Conservation (phyloP, 2,113 vertebrate genomes). For the Periophthalmus modestus region DNA sequence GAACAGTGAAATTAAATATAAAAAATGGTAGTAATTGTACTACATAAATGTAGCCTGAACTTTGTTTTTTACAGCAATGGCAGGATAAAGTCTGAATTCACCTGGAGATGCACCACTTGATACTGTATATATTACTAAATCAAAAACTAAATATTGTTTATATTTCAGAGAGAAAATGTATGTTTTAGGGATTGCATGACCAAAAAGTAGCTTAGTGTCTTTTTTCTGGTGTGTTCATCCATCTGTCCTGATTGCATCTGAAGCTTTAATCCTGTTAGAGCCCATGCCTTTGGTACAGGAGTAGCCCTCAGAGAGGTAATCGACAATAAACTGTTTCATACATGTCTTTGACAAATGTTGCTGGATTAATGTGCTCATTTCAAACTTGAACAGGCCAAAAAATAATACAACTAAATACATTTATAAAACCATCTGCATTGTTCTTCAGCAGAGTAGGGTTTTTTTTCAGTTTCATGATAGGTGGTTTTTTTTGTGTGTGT, state of each 20-base stretch:
- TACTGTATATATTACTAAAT: neutral
- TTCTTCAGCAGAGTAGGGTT: too few relatives aligned
- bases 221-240: slow-evolving; percentile 34
- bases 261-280: slow-evolving; percentile 69
- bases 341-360: neutral
- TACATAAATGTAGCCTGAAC: neutral
- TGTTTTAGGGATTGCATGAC: slow-evolving; percentile 6
- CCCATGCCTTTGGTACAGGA: slow-evolving; percentile 12
- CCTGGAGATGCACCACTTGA: neutral
- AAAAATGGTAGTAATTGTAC: neutral
- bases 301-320: neutral
- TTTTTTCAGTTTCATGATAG: too few relatives aligned
- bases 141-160: neutral
- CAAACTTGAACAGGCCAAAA: too few relatives aligned
- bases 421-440: too few relatives aligned
- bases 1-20: neutral
- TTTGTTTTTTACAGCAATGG: slow-evolving; percentile 36
- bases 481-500: too few relatives aligned
- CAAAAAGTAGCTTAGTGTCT: slow-evolving; percentile 40
- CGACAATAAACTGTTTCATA: neutral
- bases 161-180: neutral
- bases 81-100: slow-evolving; percentile 33
- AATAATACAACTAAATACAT: neutral
- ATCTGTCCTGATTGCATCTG: slow-evolving; percentile 53
- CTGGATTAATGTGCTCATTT: neutral